Percentiles rank a stretch among this genome's conserved stretches.
These are phyloP conservation scores for Ctenoplectra terminalis DNA, from an alignment of 1,140 invertebrate species.

Conservation along the genomic window DNA sequence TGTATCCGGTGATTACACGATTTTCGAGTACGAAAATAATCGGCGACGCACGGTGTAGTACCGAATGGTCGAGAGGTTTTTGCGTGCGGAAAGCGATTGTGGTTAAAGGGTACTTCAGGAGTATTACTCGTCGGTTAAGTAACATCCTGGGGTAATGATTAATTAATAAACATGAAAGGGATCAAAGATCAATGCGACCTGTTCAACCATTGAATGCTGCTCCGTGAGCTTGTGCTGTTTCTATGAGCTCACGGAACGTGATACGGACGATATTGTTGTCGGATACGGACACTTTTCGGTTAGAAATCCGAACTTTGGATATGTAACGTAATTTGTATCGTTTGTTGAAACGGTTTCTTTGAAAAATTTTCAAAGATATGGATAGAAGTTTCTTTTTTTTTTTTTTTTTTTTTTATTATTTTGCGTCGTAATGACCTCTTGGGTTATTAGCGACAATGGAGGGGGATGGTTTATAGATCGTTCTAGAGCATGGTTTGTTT, in stretches of 20 bases:
- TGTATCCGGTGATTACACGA: too few species aligned
- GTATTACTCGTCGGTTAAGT: not conserved
- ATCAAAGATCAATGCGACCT: conserved; percentile 32
- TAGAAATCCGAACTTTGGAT: not conserved
- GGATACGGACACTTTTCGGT: not conserved
- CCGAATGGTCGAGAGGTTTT: not conserved
- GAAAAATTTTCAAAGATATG: too few species aligned
- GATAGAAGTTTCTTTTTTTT: too few species aligned
- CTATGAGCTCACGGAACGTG: not conserved
- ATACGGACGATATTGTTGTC: not conserved
- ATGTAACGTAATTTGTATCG: too few species aligned
- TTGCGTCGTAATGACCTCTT: too few species aligned
- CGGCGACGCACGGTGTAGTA: not conserved
- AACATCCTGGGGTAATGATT: not conserved
- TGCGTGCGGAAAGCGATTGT: not conserved
- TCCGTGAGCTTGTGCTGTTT: not conserved
- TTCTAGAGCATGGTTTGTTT: too few species aligned
- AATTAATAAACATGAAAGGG: conserved; percentile 27
- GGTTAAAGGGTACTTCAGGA: not conserved
- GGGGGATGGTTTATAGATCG: too few species aligned
- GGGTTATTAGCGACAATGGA: too few species aligned
- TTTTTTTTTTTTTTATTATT: too few species aligned
- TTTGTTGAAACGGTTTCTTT: too few species aligned
- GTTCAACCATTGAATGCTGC: not conserved
- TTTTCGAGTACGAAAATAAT: not conserved